Conservation (phyloP, 1,140 invertebrate genomes). For the Anadara kagoshimensis region DNA sequence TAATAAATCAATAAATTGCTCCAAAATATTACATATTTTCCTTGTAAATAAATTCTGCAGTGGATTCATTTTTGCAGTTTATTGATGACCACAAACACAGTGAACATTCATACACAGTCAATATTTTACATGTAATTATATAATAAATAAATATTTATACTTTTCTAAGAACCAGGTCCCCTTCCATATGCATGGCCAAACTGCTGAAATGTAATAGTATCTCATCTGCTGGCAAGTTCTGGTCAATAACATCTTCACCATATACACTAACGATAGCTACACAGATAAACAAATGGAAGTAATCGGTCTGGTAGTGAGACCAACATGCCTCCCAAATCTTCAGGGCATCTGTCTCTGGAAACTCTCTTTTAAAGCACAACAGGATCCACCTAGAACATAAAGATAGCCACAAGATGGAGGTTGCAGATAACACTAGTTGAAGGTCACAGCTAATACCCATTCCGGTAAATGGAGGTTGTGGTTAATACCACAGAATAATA, state of each 20-base stretch:
- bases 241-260: constrained; percentile 89
- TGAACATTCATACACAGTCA: no score
- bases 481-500: no score
- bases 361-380: constrained; percentile 87
- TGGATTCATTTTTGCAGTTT: no score
- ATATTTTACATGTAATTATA: no score
- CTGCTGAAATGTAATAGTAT: constrained; percentile 96
- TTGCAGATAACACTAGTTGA: no score
- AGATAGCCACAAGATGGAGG: constrained; percentile 3
- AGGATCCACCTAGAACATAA: constrained; percentile 90
- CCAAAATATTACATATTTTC: no score
- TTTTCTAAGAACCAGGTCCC: constrained; percentile 90
- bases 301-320: constrained; percentile 94
- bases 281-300: constrained; percentile 94
- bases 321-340: constrained; percentile 96
- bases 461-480: no score
- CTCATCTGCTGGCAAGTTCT: constrained; percentile 91
- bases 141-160: no score
- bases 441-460: background rate
- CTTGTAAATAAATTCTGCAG: no score
- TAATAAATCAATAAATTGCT: no score
- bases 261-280: constrained; percentile 93
- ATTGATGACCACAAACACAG: no score
- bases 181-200: constrained; percentile 97
- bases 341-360: constrained; percentile 88